phyloP scores from a whole-genome alignment of 2,888 invertebrate genomes.

The Chrysomela aeneicollis region DNA sequence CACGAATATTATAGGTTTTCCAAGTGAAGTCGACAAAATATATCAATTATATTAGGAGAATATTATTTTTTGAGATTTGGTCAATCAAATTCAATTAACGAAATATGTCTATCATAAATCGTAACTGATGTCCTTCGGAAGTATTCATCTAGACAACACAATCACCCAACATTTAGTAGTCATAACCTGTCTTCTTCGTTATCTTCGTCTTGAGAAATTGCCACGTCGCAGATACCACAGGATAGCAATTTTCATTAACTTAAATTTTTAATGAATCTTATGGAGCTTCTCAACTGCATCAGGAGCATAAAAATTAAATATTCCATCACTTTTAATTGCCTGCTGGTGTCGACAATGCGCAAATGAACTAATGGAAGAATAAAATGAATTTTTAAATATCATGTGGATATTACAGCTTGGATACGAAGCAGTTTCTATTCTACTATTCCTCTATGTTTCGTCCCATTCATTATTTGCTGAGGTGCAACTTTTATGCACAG shows the following conservation, averaged over 20 bases:
- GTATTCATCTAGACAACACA: background rate
- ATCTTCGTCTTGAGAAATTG: conserved; percentile 27
- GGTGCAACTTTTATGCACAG: background rate
- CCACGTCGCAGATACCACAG: conserved; percentile 16
- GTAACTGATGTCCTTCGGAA: too few species aligned
- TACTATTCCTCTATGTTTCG: background rate
- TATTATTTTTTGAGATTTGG: too few species aligned
- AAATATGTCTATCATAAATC: too few species aligned
- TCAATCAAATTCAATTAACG: too few species aligned
- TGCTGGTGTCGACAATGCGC: conserved; percentile 27
- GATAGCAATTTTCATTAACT: conserved; percentile 27
- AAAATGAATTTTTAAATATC: conserved; percentile 23
- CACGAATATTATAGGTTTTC: too few species aligned
- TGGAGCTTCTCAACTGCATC: conserved; percentile 31
- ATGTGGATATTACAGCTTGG: conserved; percentile 16
- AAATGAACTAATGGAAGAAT: conserved; percentile 26
- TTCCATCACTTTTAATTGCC: conserved; percentile 44
- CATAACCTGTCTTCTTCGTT: conserved; percentile 6
- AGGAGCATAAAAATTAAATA: conserved; percentile 40
- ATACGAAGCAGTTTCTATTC: background rate
- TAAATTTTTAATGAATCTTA: conserved; percentile 34
- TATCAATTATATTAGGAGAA: too few species aligned
- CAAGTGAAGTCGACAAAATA: too few species aligned
- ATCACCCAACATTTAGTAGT: background rate
- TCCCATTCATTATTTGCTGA: background rate